Conservation (phyloP, 1,140 invertebrate species). For the Goniozus legneri region DNA sequence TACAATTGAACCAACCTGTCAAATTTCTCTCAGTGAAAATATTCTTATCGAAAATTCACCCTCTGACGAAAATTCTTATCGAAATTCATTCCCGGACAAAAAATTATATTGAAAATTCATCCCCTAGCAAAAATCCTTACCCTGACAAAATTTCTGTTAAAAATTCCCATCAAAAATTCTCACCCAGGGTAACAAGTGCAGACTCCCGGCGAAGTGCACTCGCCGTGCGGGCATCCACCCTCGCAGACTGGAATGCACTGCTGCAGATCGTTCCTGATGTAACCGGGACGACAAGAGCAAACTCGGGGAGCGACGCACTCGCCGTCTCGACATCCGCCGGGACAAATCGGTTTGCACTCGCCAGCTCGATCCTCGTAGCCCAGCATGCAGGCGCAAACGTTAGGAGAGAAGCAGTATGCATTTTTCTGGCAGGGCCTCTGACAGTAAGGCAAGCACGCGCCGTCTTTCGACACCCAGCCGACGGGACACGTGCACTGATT, state of each 20-base stretch:
- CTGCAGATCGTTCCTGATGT: constrained; percentile 36
- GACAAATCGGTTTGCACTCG: constrained; percentile 42
- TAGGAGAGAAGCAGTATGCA: constrained; percentile 46
- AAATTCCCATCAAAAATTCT: too few relatives aligned
- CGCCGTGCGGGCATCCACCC: constrained; percentile 41
- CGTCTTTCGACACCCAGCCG: constrained; percentile 34
- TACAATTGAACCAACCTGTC: too few relatives aligned
- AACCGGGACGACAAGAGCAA: constrained; percentile 65
- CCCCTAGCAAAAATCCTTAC: too few relatives aligned
- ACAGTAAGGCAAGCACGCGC: constrained; percentile 44
- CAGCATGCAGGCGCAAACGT: constrained; percentile 43
- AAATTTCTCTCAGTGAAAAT: too few relatives aligned
- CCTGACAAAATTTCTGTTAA: too few relatives aligned
- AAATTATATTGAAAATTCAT: too few relatives aligned
- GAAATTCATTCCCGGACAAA: too few relatives aligned
- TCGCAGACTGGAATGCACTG: constrained; percentile 42
- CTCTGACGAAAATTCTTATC: too few relatives aligned
- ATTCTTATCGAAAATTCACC: too few relatives aligned
- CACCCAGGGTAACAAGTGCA: constrained; percentile 44
- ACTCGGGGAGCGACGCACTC: constrained; percentile 49
- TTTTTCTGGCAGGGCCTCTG: constrained; percentile 32
- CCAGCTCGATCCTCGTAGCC: constrained; percentile 39
- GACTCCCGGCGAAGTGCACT: constrained; percentile 39
- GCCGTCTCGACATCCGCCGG: constrained; percentile 48
- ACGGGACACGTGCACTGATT: constrained; percentile 39